Percentiles rank a stretch among this genome's conserved stretches.
Conservation (phyloP, 1,140 invertebrate species). For the Hylaeus volcanicus region DNA sequence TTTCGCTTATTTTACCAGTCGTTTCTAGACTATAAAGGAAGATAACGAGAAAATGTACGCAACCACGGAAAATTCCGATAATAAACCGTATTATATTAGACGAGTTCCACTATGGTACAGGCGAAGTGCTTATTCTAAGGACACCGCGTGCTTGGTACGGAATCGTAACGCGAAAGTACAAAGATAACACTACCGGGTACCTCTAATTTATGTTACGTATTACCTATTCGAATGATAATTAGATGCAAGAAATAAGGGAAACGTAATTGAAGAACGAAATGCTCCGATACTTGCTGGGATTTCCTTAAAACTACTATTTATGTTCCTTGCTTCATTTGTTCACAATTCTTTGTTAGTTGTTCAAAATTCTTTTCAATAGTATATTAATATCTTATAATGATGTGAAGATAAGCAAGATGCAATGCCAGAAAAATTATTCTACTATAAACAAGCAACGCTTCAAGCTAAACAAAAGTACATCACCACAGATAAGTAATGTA, state of each 20-base stretch:
- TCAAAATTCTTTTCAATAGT: no score
- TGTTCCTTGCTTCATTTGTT: no score
- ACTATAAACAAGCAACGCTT: no score
- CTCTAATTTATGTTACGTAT: constrained; percentile 8
- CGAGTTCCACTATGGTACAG: neutral
- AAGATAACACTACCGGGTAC: constrained; percentile 26
- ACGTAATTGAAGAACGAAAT: neutral
- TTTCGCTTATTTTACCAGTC: constrained; percentile 3
- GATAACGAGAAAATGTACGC: neutral
- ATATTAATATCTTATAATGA: no score
- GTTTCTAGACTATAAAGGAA: neutral
- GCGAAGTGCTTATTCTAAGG: constrained; percentile 4
- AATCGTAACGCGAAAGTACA: constrained; percentile 16
- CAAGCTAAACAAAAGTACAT: no score
- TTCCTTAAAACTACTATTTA: no score
- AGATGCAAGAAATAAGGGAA: neutral
- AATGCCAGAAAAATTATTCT: no score
- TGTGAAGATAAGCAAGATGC: no score
- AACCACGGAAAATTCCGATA: neutral
- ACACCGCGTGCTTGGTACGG: neutral
- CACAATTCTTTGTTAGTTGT: no score
- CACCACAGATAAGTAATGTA: no score
- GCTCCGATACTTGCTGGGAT: no score
- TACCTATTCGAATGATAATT: neutral
- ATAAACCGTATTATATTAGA: constrained; percentile 29